phyloP scores from a whole-genome alignment of 2,888 invertebrate genomes.

The Limnephilus lunatus region DNA sequence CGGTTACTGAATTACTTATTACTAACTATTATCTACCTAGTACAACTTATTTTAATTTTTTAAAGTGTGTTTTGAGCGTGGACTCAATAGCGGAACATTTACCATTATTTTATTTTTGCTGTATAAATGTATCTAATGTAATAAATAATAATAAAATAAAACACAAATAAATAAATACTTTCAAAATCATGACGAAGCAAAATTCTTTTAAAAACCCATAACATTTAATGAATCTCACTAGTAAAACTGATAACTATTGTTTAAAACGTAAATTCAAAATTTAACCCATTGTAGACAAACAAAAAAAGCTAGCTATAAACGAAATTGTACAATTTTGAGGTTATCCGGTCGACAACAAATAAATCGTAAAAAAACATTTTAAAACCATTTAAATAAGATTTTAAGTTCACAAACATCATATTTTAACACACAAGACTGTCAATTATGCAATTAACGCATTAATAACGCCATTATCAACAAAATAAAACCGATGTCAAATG shows the following conservation, averaged over 20 bases:
- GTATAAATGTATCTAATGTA: no score
- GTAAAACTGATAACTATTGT: background rate
- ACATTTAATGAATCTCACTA: background rate
- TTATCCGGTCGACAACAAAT: background rate
- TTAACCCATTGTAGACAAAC: background rate
- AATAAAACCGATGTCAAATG: background rate
- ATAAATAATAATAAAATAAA: no score
- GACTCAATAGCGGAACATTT: no score
- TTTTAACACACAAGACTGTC: background rate
- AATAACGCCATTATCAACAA: background rate
- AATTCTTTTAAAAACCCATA: background rate
- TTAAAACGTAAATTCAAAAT: background rate
- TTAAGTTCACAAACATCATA: background rate
- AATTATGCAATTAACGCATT: background rate
- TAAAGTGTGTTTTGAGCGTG: no score
- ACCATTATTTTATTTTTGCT: no score
- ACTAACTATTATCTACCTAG: no score
- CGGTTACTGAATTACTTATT: no score
- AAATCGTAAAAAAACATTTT: background rate
- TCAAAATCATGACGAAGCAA: background rate
- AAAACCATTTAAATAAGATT: background rate
- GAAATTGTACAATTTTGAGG: constrained; percentile 32
- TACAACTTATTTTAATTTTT: no score
- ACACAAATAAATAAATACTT: background rate
- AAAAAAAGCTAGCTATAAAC: background rate